Evolutionary conservation across 2,797 vertebrate genomes (phyloP), one percentile per base, ranked within the genome.

Genomic region (Cyclura pinguis): DNA sequence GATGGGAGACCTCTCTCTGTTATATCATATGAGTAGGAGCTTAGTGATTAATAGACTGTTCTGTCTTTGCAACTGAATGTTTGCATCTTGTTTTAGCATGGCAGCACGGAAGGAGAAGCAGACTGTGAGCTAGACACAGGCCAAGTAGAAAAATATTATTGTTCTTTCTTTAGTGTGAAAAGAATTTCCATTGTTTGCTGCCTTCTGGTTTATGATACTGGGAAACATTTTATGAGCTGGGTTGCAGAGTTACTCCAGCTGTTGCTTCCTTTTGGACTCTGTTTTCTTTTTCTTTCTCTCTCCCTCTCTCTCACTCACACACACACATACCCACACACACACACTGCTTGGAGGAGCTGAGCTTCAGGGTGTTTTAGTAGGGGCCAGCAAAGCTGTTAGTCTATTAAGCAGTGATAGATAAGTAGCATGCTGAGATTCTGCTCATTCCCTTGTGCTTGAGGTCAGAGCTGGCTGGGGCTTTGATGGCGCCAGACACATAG

Each of bases 181-280:
- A 35, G 24, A 20, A 85, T 78, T 32, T 62, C 27, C 42, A 42
- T 74, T 52, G 42, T 32, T 81, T 77, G 42, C 59, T 89, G 16
- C 22, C 29, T 57, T 67, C 47, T 67, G 59, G 27, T 52, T 86
- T 82, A 57, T 74, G 42, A 81, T 73, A 47, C 2, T 80, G 55
- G 67, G n/a, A 72, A 69, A 55, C 62, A 4, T 74, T 38, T 80
- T 76, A 82, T 62, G 78, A 64, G 38, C 16, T 35, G 57, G n/a
- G 22, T 29, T 35, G 16, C 47, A 77, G 72, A 57, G 57, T 24
- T 83, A n/a, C 50, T 86, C 90, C 81, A 91, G 88, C 55, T 91
- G 77, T 35, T 81, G 72, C 81, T 80, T 93, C 57, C 89, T 81
- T 77, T 83, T 83, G 76, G 62, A 84, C 77, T 90, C 76, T 62